Percentiles rank a stretch among this genome's conserved stretches.
phyloP scores from a whole-genome alignment of 2,888 invertebrate species.

The Bombylius discolor region DNA sequence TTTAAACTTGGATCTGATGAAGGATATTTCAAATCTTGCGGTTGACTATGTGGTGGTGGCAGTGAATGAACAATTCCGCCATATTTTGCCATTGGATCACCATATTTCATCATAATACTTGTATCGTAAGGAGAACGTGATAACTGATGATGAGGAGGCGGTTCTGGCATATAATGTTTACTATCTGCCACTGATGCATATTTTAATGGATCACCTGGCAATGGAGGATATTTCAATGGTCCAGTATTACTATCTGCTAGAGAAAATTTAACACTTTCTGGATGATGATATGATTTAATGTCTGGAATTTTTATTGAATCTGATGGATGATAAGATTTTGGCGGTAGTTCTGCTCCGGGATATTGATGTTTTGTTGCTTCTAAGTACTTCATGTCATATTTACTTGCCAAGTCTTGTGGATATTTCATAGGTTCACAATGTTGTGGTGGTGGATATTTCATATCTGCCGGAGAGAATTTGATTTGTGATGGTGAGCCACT shows the following conservation, averaged over 20 bases:
- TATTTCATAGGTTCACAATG: conserved; percentile 17
- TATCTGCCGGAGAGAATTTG: conserved; percentile 31
- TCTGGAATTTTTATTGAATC: conserved; percentile 33
- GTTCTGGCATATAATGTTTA: conserved; percentile 4
- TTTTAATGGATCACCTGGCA: conserved; percentile 13
- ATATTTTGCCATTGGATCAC: conserved; percentile 33
- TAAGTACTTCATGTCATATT: conserved; percentile 36
- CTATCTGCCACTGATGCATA: conserved; percentile 5
- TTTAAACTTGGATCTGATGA: conserved; percentile 21
- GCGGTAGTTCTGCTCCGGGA: conserved; percentile 21
- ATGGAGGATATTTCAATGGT: conserved; percentile 9
- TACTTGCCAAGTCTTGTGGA: conserved; percentile 15
- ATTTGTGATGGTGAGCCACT: neutral
- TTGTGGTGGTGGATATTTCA: conserved; percentile 37
- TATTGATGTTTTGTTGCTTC: conserved; percentile 20
- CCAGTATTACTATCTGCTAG: conserved; percentile 4
- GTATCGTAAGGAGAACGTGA: conserved; percentile 33
- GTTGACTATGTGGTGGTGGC: conserved; percentile 25
- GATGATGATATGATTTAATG: conserved; percentile 26
- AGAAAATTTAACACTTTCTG: conserved; percentile 16
- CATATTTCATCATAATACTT: conserved; percentile 34
- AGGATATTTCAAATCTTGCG: conserved; percentile 35
- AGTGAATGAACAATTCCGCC: conserved; percentile 2
- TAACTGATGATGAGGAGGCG: conserved; percentile 23
- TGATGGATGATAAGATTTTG: conserved; percentile 9